A percentile compares a stretch with the other conserved stretches of the same genome.
These are phyloP conservation scores for Zosterops pallidus DNA, from an alignment of 2,113 vertebrate species.

Conservation along the genomic window DNA sequence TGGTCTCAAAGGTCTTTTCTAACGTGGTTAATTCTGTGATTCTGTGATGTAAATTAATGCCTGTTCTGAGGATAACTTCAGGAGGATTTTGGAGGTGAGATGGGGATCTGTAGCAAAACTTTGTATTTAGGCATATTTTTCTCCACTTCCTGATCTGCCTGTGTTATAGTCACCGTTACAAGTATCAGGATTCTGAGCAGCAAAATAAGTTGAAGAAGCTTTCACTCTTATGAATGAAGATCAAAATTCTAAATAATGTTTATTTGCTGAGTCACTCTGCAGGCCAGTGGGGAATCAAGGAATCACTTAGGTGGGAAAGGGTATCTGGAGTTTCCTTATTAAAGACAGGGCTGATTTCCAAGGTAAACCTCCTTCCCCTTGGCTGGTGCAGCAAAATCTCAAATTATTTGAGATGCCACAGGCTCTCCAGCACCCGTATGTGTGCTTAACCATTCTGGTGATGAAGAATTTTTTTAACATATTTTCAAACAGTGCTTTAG, in stretches of 20 bases:
- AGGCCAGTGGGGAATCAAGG: background rate
- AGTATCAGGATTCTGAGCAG: background rate
- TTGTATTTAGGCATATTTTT: background rate
- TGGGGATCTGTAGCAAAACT: background rate
- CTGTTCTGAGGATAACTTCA: background rate
- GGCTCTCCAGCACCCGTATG: background rate
- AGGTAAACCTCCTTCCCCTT: background rate
- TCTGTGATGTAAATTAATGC: background rate
- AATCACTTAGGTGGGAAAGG: background rate
- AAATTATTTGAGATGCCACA: background rate
- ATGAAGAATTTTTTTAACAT: background rate
- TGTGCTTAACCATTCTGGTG: background rate
- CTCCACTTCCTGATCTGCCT: background rate
- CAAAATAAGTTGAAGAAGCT: background rate
- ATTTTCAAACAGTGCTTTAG: background rate
- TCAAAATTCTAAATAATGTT: background rate
- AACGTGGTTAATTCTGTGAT: background rate
- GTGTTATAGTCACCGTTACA: background rate
- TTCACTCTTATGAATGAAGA: background rate
- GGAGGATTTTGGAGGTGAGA: background rate
- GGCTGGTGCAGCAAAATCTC: background rate
- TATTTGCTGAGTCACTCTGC: background rate
- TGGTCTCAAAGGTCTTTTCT: background rate
- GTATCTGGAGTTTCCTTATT: background rate
- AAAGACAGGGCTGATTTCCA: background rate